Conservation (phyloP, 2,888 invertebrate species). For the Eurytoma adleriae region DNA sequence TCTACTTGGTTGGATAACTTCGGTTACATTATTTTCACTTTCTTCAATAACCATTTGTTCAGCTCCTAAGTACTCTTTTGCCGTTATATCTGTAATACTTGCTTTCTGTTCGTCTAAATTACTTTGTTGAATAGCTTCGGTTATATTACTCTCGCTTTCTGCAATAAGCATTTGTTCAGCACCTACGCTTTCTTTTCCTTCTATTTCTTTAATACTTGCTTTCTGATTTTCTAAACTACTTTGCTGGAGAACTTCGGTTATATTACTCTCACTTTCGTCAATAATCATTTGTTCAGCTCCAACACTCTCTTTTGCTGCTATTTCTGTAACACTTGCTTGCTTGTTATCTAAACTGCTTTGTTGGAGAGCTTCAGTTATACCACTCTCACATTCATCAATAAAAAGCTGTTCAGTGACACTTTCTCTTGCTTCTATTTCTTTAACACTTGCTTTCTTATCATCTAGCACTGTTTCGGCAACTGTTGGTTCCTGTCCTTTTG, state of each 20-base stretch:
- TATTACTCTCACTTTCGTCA: slow-evolving; percentile 4
- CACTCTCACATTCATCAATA: background rate
- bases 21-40: background rate
- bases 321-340: background rate
- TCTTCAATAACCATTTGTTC: background rate
- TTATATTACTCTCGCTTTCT: background rate
- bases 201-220: background rate
- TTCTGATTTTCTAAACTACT: background rate
- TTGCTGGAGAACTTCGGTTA: background rate
- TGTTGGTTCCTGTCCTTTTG: no score
- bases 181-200: background rate
- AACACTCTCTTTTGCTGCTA: background rate
- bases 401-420: background rate
- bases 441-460: background rate
- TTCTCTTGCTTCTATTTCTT: background rate
- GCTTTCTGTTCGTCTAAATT: background rate
- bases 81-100: background rate
- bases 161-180: background rate
- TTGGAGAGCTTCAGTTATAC: background rate
- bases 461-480: no score
- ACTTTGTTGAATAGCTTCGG: no score
- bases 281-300: background rate
- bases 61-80: background rate
- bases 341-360: background rate
- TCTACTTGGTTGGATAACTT: background rate